phyloP scores from a whole-genome alignment of 2,797 vertebrate genomes.

The Ispidina lecontei region DNA sequence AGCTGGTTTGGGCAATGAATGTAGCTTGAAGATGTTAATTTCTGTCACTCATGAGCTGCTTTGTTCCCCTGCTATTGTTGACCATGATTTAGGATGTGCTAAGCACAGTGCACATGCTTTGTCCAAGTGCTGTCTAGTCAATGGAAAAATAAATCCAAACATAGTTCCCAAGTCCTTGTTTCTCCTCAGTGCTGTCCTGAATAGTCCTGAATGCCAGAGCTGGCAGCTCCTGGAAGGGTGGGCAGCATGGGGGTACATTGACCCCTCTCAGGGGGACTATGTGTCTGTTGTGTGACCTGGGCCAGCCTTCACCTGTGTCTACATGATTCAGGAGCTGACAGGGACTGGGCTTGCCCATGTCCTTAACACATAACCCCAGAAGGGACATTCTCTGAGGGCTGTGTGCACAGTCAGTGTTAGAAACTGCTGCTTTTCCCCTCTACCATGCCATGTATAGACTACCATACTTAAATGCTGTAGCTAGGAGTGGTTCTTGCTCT shows the following conservation, averaged over 20 bases:
- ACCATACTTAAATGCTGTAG: not conserved
- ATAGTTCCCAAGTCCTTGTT: not conserved
- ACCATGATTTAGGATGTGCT: not conserved
- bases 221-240: not conserved
- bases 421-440: not conserved
- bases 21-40: not conserved
- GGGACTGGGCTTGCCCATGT: not conserved
- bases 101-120: fast-evolving
- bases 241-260: fast-evolving
- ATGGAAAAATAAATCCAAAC: not conserved
- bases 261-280: fast-evolving
- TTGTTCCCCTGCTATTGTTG: not conserved
- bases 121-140: not conserved
- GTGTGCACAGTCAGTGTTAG: not conserved
- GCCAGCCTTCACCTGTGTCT: not conserved
- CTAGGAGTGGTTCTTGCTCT: not conserved
- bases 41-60: not conserved
- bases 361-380: too few relatives aligned
- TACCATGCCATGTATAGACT: fast-evolving
- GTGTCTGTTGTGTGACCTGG: not conserved
- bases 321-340: not conserved
- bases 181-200: not conserved
- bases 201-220: not conserved
- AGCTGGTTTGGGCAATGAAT: fast-evolving
- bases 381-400: fast-evolving